These are phyloP conservation scores for Phylloscopus collybita DNA, from an alignment of 2,797 vertebrate genomes.

Conservation along the genomic window DNA sequence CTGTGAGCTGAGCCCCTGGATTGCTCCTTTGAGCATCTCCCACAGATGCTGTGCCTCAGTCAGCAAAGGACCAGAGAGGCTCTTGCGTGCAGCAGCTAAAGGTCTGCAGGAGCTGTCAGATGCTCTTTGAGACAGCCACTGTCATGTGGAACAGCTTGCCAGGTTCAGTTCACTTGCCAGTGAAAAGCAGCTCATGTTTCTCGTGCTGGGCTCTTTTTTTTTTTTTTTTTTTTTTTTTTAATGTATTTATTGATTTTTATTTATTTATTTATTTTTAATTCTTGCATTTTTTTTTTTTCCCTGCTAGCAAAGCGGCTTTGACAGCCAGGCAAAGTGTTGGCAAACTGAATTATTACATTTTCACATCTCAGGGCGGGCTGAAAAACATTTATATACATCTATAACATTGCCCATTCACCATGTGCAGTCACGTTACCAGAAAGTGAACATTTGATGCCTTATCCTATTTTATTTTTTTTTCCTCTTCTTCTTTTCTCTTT, in stretches of 20 bases:
- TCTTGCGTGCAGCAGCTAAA: slow-evolving; percentile 5
- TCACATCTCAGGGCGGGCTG: background rate
- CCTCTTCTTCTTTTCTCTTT: background rate
- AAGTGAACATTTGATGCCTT: background rate
- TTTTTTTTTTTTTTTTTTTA: background rate
- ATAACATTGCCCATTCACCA: background rate
- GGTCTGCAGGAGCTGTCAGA: background rate
- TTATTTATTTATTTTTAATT: background rate
- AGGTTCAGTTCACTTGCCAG: background rate
- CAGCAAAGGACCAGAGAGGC: background rate
- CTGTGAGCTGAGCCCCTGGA: background rate
- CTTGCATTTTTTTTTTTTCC: background rate
- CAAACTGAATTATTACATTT: slow-evolving; percentile 5
- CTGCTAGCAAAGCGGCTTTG: slow-evolving; percentile 7
- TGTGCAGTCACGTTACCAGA: background rate
- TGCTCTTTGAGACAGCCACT: background rate
- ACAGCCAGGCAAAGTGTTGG: background rate
- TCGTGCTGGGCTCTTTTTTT: background rate
- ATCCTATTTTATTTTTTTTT: background rate
- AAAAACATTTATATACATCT: background rate
- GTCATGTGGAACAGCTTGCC: background rate
- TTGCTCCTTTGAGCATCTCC: background rate
- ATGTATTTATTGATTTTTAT: too few species aligned
- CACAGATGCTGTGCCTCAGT: rapidly evolving
- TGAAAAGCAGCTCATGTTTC: background rate